A percentile compares a stretch with the other conserved stretches of the same genome.
These are phyloP conservation scores for Sebastes miniatus DNA, from an alignment of 2,797 vertebrate species.

Conservation along the genomic window DNA sequence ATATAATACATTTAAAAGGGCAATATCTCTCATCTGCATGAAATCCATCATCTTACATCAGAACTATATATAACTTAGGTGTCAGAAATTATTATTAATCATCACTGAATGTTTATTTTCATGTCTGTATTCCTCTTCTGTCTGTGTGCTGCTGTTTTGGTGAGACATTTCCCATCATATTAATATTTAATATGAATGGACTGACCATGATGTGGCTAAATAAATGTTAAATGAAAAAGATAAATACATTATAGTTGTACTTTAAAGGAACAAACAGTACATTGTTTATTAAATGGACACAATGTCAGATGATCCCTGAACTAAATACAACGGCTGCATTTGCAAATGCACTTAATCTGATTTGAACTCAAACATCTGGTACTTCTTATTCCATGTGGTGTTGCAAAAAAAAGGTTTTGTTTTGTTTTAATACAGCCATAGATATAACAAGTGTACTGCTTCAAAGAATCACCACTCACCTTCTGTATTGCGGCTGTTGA, in stretches of 20 bases:
- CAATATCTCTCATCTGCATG: no score
- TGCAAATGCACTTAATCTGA: neutral
- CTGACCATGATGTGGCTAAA: slow-evolving; percentile 6
- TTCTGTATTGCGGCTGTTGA: neutral
- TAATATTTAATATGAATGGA: slow-evolving; percentile 29
- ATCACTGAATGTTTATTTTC: neutral
- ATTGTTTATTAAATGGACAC: slow-evolving; percentile 12
- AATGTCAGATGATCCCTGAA: neutral
- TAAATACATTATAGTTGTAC: slow-evolving; percentile 18
- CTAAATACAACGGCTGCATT: neutral
- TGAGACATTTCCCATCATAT: neutral
- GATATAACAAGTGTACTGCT: neutral
- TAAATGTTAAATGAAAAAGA: slow-evolving; percentile 34
- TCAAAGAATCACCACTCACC: neutral
- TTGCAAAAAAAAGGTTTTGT: no score
- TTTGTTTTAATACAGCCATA: no score
- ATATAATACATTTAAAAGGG: no score
- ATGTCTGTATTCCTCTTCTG: neutral
- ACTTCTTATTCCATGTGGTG: no score
- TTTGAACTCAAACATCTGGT: neutral
- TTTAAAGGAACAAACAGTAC: neutral
- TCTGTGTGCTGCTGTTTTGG: neutral
- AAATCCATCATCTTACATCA: neutral
- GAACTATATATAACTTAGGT: neutral
- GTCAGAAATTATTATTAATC: neutral